Conservation (phyloP, 2,888 invertebrate genomes). For the Parnassius apollo region DNA sequence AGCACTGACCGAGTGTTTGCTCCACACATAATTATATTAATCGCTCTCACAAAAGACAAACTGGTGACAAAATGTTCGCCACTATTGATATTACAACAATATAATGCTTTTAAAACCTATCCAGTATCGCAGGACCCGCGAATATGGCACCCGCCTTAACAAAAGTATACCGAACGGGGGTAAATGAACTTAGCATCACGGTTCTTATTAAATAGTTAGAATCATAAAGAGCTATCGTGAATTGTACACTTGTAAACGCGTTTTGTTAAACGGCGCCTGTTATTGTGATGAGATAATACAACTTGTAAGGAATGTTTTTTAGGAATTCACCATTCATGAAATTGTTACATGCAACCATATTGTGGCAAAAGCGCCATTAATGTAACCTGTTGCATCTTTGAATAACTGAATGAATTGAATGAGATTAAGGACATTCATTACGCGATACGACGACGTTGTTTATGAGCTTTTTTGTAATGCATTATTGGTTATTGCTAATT, state of each 20-base stretch:
- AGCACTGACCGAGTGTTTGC: conserved; percentile 45
- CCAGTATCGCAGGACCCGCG: conserved; percentile 52
- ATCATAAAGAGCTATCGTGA: conserved; percentile 77
- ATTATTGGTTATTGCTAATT: too few relatives aligned
- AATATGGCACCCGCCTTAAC: conserved; percentile 35
- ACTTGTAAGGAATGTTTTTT: conserved; percentile 80
- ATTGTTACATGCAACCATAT: conserved; percentile 69
- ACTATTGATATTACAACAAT: conserved; percentile 78
- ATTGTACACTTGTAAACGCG: conserved; percentile 78
- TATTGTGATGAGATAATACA: conserved; percentile 77
- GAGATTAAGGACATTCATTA: conserved; percentile 23
- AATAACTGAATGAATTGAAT: conserved; percentile 50
- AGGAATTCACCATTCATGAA: conserved; percentile 76
- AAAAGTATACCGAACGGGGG: conserved; percentile 40
- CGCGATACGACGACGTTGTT: conserved; percentile 9
- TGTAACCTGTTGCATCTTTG: conserved; percentile 66
- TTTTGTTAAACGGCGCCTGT: conserved; percentile 76
- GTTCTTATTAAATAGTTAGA: conserved; percentile 62
- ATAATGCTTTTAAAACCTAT: conserved; percentile 74
- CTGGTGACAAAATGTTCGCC: conserved; percentile 70
- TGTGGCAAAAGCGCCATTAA: conserved; percentile 61
- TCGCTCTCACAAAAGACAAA: conserved; percentile 69
- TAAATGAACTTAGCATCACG: conserved; percentile 48
- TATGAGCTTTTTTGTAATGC: conserved; percentile 3
- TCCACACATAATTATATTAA: conserved; percentile 70